Evolutionary conservation across 2,888 invertebrate species (phyloP), one percentile per base, ranked within the genome.

Genomic region (Microctonus hyperodae): DNA sequence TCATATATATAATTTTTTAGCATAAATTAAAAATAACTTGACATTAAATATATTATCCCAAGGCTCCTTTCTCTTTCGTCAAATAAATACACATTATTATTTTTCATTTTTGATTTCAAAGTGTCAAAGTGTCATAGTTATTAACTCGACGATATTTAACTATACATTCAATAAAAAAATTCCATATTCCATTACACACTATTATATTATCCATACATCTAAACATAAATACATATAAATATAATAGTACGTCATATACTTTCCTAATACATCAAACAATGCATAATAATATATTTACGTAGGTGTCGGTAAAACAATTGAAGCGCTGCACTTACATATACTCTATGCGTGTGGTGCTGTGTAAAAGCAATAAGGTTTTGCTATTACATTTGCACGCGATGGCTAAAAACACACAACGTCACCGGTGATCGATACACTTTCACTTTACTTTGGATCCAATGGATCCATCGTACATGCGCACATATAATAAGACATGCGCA

Each of bases 51-150:
- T 33, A 55, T 55, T 16, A 25, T n/a, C 23, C 25, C 13, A 53
- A 53, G n/a, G 25, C 16, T 28, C 64, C 64, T 64, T 64, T 64
- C 64, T 64, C 61, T 51, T 61, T 61, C 25, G 25, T 44, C 35
- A 48, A 59, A 44, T 25, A 31, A 11, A 28, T 37, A 11, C 22
- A 16, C 16, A 51, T 51, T 13, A 1, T 35, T 35, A 44, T 16
- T 44, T 44, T 16, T 16, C 16, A n/a, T n/a, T 4, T 16, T 44
- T 16, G 16, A 44, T 16, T 44, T 16, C 16, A 1, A 44, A 44
- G 37, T 37, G 37, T 37, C 37, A 37, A 37, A 37, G 44, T 44
- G 44, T 44, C 44, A 44, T 44, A 44, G 44, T 44, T 44, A 44
- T 44, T 44, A 44, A 44, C 44, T 16, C 44, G 44, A 20, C 44